A percentile compares a stretch with the other conserved stretches of the same genome.
Evolutionary conservation across 1,140 invertebrate genomes (phyloP).

Genomic region (Drosophila serrata): DNA sequence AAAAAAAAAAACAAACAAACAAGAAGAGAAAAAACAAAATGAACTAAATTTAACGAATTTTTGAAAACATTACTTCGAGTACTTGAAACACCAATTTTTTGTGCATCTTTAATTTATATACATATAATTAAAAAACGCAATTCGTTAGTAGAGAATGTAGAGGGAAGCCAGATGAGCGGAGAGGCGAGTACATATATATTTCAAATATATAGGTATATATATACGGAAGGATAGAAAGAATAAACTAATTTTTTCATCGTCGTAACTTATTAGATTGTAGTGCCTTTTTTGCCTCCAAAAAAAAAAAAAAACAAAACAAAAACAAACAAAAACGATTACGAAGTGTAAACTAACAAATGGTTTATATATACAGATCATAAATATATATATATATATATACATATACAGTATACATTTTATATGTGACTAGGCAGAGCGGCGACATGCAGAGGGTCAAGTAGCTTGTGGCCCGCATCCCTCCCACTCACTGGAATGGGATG

Average conservation of each 20-base stretch:
- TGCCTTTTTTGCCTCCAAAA: slow-evolving; percentile 82
- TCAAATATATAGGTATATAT: slow-evolving; percentile 32
- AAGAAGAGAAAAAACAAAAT: slow-evolving; percentile 5
- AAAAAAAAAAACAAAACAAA: slow-evolving; percentile 40
- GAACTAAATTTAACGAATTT: slow-evolving; percentile 62
- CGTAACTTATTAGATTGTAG: slow-evolving; percentile 81
- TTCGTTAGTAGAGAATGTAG: slow-evolving; percentile 34
- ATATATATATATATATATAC: slow-evolving; percentile 39
- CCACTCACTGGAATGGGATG: slow-evolving; percentile 1
- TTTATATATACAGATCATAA: slow-evolving; percentile 64
- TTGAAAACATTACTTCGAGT: slow-evolving; percentile 71
- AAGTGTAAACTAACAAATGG: slow-evolving; percentile 63
- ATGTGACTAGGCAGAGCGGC: slow-evolving; percentile 28
- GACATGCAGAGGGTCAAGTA: slow-evolving; percentile 12
- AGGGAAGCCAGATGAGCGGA: slow-evolving; percentile 8
- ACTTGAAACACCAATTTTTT: slow-evolving; percentile 77
- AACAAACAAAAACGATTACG: slow-evolving; percentile 29
- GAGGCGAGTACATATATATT: slow-evolving; percentile 31
- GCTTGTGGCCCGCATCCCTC: slow-evolving; percentile 1
- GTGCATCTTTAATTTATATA: slow-evolving; percentile 57
- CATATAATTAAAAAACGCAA: slow-evolving; percentile 7
- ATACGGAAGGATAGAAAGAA: slow-evolving; percentile 29
- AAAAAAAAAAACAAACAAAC: slow-evolving; percentile 11
- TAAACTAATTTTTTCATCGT: slow-evolving; percentile 62
- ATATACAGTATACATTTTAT: slow-evolving; percentile 43